Base-by-base conservation (phyloP, 2,888 invertebrate species). In the Cerastis leucographa region DNA sequence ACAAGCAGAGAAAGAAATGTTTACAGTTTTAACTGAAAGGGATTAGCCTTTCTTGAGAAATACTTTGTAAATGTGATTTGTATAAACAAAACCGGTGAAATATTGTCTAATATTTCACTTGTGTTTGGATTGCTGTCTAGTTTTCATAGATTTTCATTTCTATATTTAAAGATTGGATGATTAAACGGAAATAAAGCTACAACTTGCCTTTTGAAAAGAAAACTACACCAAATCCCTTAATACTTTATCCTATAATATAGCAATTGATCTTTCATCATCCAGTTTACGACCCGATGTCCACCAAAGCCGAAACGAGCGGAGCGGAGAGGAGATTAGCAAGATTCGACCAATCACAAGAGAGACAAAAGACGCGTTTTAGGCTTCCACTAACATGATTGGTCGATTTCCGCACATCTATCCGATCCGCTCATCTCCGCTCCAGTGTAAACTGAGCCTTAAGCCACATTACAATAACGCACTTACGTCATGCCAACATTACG, bases 401-500 rank as follows among this genome's bases (percentile, higher is more conserved):
- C 2, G 4, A 29, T 59, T 59, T 29, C 17, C 59, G 14, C 61
- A 35, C 59, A 35, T 11, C 19, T 19, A 5, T 5, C 5, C 6
- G 19, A 6, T 56, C 12, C 54, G 12, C 29, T 9, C 14, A 42
- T 64, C n/a, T 11, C n/a, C 42, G 14, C n/a, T 40, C 17, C 25
- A 9, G 14, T 17, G 42, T 25, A n/a, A 64, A 64, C 42, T 25
- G 12, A 1, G 64, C 42, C 64, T 25, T 22, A 42, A 61, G 35
- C 71, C 12, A 35, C 49, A 81, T 54, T 71, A 84, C 84, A 78
- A 78, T 84, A 71, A 74, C 73, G 65, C 46, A 56, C 17, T 71
- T 70, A 76, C 81, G 71, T 80, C 76, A 85, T 62, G 78, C 67
- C 74, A 71, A 71, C 71, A 70, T 86, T 77, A 81, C 74, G 72